These are phyloP conservation scores for Drosophila cognata DNA, from an alignment of 2,888 invertebrate species.

Conservation along the genomic window DNA sequence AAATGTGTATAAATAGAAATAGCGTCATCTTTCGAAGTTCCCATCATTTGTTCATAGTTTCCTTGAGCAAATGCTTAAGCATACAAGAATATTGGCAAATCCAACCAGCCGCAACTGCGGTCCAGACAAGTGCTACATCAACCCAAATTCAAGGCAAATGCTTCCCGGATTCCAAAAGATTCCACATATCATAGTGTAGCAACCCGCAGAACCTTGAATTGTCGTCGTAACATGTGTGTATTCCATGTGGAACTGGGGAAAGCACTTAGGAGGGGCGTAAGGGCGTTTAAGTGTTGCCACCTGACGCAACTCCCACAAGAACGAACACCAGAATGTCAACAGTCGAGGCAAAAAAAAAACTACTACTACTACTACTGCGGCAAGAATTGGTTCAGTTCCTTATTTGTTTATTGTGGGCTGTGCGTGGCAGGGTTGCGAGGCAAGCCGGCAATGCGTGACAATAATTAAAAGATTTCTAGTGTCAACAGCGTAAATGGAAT, in stretches of 20 bases:
- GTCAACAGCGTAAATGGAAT: slow-evolving; percentile 80
- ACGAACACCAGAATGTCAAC: slow-evolving; percentile 54
- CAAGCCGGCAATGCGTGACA: slow-evolving; percentile 56
- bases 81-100: slow-evolving; percentile 12
- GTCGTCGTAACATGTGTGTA: background rate
- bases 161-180: background rate
- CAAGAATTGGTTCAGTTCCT: background rate
- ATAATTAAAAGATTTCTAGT: slow-evolving; percentile 79
- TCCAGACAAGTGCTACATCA: background rate
- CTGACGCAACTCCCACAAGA: slow-evolving; percentile 77
- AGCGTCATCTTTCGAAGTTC: background rate
- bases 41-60: background rate
- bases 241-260: background rate
- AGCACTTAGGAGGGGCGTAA: slow-evolving; percentile 48
- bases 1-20: background rate
- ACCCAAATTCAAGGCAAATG: background rate
- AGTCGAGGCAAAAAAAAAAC: slow-evolving; percentile 21
- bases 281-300: slow-evolving; percentile 58
- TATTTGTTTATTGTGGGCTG: slow-evolving; percentile 51
- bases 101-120: slow-evolving; percentile 8
- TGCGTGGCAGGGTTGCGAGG: slow-evolving; percentile 24
- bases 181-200: background rate
- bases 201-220: background rate
- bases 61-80: background rate
- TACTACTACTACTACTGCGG: slow-evolving; percentile 27